phyloP scores from a whole-genome alignment of 2,113 vertebrate species.

The Struthidea cinerea region DNA sequence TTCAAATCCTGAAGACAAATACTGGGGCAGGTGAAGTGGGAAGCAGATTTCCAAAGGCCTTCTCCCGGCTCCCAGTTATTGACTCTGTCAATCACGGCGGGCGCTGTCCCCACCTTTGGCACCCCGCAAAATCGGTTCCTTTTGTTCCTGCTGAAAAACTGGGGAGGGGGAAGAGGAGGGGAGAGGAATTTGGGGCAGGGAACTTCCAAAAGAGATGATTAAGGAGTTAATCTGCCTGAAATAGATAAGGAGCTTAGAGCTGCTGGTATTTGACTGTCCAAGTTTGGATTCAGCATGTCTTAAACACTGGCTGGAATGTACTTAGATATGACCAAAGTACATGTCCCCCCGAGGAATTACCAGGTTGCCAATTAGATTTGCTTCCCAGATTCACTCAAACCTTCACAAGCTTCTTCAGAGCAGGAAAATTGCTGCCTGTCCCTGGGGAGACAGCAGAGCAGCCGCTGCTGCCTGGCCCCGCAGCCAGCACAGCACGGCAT shows the following conservation, averaged over 20 bases:
- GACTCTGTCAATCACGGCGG: neutral
- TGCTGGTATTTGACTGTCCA: constrained; percentile 62
- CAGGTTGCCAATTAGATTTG: constrained; percentile 70
- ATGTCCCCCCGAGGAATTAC: constrained; percentile 55
- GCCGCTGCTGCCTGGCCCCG: neutral
- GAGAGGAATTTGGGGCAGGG: constrained; percentile 28
- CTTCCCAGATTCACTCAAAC: constrained; percentile 69
- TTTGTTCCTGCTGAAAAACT: constrained; percentile 17
- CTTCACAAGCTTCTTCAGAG: constrained; percentile 63
- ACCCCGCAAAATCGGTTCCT: neutral
- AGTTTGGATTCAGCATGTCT: constrained; percentile 35
- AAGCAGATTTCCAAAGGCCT: constrained; percentile 19
- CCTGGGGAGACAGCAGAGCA: neutral
- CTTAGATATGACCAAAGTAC: constrained; percentile 51
- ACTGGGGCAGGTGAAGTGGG: neutral
- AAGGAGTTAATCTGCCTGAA: constrained; percentile 46
- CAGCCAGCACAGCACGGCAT: neutral
- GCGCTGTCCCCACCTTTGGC: neutral
- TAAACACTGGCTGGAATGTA: constrained; percentile 63
- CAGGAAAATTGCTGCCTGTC: constrained; percentile 62
- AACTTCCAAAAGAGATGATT: constrained; percentile 57
- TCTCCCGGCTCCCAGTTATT: neutral
- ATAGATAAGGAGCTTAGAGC: constrained; percentile 64
- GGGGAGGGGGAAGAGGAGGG: neutral
- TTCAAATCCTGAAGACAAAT: constrained; percentile 14